A percentile compares a stretch with the other conserved stretches of the same genome.
Evolutionary conservation across 2,888 invertebrate genomes (phyloP).

Genomic region (Eulithis testata): DNA sequence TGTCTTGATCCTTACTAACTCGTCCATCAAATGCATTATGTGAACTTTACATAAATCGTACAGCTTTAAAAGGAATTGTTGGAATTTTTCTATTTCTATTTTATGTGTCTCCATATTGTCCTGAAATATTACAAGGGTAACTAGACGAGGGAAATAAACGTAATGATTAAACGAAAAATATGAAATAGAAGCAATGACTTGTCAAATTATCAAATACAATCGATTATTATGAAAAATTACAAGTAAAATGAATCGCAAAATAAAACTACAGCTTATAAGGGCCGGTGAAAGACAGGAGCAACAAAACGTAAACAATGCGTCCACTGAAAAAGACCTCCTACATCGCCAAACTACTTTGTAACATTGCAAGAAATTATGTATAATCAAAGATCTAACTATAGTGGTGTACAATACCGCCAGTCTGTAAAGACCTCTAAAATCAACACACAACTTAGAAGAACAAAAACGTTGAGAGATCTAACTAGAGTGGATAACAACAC

Average conservation of each 20-base stretch:
- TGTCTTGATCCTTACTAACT: constrained; percentile 83
- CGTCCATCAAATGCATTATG: constrained; percentile 84
- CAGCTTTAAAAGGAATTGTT: constrained; percentile 79
- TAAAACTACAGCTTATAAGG: constrained; percentile 58
- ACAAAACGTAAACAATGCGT: constrained; percentile 62
- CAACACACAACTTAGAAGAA: constrained; percentile 16
- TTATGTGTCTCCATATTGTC: constrained; percentile 89
- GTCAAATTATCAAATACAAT: background rate
- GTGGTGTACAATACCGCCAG: constrained; percentile 41
- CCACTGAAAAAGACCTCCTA: constrained; percentile 59
- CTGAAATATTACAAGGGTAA: constrained; percentile 72
- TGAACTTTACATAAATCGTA: constrained; percentile 83
- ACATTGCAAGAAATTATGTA: constrained; percentile 11
- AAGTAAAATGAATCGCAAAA: constrained; percentile 44
- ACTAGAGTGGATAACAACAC: constrained; percentile 9
- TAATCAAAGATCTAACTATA: constrained; percentile 12
- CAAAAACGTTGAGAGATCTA: constrained; percentile 13
- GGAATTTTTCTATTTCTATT: constrained; percentile 86
- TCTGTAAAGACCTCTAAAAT: constrained; percentile 56
- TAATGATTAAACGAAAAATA: background rate
- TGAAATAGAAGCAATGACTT: constrained; percentile 29
- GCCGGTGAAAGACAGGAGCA: constrained; percentile 79
- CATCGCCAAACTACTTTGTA: constrained; percentile 12
- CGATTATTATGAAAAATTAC: constrained; percentile 21
- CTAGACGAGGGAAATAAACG: constrained; percentile 4